Evolutionary conservation across 2,113 vertebrate genomes (phyloP).

Genomic region (Tor tambroides): DNA sequence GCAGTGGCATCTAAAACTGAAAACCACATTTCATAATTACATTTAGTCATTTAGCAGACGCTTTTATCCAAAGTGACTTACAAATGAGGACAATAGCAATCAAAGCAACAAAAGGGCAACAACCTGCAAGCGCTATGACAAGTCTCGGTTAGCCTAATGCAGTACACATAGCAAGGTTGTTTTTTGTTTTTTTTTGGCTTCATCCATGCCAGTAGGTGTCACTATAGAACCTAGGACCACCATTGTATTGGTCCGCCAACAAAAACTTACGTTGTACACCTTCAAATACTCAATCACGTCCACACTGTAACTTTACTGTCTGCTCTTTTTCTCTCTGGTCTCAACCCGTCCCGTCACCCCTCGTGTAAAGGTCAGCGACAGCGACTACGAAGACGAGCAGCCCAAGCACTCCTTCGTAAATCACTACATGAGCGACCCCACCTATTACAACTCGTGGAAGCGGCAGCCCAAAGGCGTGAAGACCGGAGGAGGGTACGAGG

Average conservation of each 20-base stretch:
- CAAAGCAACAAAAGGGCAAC: no score
- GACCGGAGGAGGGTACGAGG: slow-evolving; percentile 78
- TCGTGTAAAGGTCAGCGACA: slow-evolving; percentile 82
- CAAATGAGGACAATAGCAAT: no score
- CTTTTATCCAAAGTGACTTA: no score
- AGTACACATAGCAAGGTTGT: no score
- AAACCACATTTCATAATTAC: not conserved
- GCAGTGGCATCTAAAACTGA: not conserved
- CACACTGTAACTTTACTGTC: not conserved
- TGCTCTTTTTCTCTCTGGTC: not conserved
- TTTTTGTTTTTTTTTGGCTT: not conserved
- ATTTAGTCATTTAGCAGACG: no score
- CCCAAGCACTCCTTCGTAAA: slow-evolving; percentile 98
- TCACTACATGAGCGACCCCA: slow-evolving; percentile 98
- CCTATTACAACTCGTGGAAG: slow-evolving; percentile 96
- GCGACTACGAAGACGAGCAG: slow-evolving; percentile 89
- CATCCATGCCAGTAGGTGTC: not conserved
- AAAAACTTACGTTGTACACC: not conserved
- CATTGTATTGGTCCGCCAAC: not conserved
- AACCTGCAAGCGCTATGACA: no score
- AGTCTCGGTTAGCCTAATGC: no score
- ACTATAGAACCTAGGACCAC: not conserved
- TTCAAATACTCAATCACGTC: not conserved
- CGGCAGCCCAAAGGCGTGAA: slow-evolving; percentile 86
- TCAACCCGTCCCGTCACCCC: not conserved